phyloP scores from a whole-genome alignment of 2,797 vertebrate genomes.

The Acomys russatus region DNA sequence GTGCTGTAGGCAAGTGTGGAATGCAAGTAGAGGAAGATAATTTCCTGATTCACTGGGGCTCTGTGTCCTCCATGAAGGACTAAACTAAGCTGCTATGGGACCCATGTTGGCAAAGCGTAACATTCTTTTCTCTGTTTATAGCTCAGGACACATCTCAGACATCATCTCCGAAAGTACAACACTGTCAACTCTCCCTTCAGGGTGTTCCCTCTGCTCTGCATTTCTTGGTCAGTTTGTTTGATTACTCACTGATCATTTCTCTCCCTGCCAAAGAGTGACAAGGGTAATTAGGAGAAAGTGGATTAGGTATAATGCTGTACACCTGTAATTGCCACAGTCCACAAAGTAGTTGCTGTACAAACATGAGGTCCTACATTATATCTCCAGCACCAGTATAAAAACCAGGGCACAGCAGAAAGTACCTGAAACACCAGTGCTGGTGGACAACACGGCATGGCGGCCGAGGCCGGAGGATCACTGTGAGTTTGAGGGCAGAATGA shows the following conservation, averaged over 20 bases:
- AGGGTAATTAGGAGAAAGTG: background rate
- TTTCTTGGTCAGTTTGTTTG: background rate
- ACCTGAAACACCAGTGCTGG: too few relatives aligned
- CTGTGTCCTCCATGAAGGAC: fast-evolving
- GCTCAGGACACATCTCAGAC: background rate
- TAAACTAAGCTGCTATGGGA: fast-evolving
- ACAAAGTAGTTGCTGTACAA: too few relatives aligned
- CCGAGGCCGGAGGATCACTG: background rate
- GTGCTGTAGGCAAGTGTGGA: background rate
- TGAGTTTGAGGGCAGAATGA: background rate
- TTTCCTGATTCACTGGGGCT: background rate
- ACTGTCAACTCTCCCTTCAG: background rate
- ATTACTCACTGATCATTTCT: background rate
- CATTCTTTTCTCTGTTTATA: background rate
- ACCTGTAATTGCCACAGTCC: background rate
- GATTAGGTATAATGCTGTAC: background rate
- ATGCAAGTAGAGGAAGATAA: background rate
- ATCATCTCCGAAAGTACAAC: too few relatives aligned
- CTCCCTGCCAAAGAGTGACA: background rate
- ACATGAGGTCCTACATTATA: too few relatives aligned
- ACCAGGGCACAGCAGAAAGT: too few relatives aligned
- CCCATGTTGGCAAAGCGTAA: fast-evolving
- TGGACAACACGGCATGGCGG: background rate
- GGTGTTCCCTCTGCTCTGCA: too few relatives aligned
- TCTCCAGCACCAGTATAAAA: too few relatives aligned